Conservation (phyloP, 2,113 vertebrate genomes). For the Muntiacus muntjak region DNA sequence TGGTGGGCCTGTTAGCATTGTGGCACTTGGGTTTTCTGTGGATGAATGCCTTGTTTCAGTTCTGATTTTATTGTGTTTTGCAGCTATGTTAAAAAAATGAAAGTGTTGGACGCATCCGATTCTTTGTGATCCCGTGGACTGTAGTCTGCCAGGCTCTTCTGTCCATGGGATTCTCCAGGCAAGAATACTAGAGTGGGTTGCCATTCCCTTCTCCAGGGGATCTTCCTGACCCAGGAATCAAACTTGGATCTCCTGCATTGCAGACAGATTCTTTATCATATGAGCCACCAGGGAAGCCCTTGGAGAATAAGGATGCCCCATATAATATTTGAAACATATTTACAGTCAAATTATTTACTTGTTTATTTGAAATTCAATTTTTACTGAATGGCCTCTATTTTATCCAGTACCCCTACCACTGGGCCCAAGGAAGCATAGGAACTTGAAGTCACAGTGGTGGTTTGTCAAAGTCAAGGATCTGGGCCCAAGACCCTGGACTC, state of each 20-base stretch:
- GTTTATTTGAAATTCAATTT: neutral
- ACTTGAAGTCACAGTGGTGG: neutral
- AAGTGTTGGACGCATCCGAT: neutral
- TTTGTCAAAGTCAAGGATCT: neutral
- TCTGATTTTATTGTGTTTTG: neutral
- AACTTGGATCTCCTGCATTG: neutral
- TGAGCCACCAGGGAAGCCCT: neutral
- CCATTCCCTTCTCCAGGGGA: neutral
- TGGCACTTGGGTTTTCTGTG: neutral
- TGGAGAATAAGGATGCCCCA: neutral
- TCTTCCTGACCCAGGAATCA: neutral
- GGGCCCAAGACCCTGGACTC: neutral
- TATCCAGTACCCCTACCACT: neutral
- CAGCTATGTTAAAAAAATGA: neutral
- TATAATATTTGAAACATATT: neutral
- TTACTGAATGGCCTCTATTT: neutral
- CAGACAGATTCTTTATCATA: neutral
- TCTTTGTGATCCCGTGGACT: neutral
- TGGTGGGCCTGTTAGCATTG: neutral
- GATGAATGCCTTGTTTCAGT: neutral
- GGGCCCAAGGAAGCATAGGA: neutral
- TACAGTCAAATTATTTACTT: neutral
- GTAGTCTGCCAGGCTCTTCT: neutral
- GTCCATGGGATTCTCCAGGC: neutral
- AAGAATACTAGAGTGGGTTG: neutral